Evolutionary conservation across 2,113 vertebrate species (phyloP), one percentile per base, ranked within the genome.

Genomic region (Forbesichthys papilliferus): DNA sequence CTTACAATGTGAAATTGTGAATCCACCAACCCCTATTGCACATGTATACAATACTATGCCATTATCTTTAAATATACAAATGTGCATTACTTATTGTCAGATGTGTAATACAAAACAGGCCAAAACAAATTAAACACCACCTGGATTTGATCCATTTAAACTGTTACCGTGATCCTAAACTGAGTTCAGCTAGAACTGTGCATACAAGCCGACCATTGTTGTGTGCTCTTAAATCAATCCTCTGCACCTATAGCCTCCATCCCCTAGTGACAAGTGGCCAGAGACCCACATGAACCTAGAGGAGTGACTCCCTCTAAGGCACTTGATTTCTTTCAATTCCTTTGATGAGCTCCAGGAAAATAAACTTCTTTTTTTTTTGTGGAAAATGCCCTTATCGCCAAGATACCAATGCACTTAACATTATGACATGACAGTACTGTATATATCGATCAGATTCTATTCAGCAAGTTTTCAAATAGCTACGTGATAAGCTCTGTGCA

Each of bases 261-360:
- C 70, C 34, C 3, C 79, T 79, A 70, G 58, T 73, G 80, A 64
- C 67, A 67, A 80, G 74, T 52, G 74, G 68, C 65, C 79, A 16
- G 12, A 69, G 83, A 76, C 80, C 71, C 69, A 33, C 65, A 54
- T 74, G 71, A 66, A 82, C 77, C 69, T 66, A 83, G 66, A 53
- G 59, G 69, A 55, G 51, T 54, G 71, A 82, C 79, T 86, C 88
- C 76, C 86, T 87, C 88, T 85, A 89, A 91, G 90, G 90, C 90
- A 91, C 90, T 91, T 91, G 80, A 88, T 86, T 88, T 88, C 88
- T 80, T 82, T 87, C 84, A 73, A 82, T 80, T 72, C 84, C 68
- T 77, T 57, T 52, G 69, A 74, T 73, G 64, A 84, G 73, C 56
- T 71, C 85, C 69, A 71, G 61, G 75, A 72, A 71, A 81, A 83